Evolutionary conservation across 2,113 vertebrate species (phyloP).

Genomic region (Cheirogaleus medius): DNA sequence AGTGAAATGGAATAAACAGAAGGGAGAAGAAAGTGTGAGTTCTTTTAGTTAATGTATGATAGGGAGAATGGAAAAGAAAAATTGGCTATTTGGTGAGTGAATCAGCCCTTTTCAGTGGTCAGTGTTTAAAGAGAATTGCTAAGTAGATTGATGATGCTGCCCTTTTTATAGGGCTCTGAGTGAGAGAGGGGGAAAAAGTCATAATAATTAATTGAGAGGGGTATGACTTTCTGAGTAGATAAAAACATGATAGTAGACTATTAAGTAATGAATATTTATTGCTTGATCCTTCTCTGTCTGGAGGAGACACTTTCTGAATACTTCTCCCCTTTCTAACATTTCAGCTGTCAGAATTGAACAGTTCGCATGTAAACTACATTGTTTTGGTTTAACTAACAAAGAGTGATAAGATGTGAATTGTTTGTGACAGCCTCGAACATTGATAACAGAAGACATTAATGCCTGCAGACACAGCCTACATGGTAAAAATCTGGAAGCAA

Average conservation of each 20-base stretch:
- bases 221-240: constrained; percentile 23
- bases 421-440: constrained; percentile 80
- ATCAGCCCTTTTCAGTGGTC: neutral
- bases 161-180: neutral
- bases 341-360: constrained; percentile 56
- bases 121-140: neutral
- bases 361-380: constrained; percentile 81
- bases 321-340: constrained; percentile 37
- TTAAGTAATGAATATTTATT: constrained; percentile 65
- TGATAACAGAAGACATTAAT: constrained; percentile 85
- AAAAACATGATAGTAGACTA: constrained; percentile 34
- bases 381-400: constrained; percentile 87
- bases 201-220: neutral
- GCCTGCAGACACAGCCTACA: constrained; percentile 84
- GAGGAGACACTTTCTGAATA: constrained; percentile 38
- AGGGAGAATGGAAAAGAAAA: neutral
- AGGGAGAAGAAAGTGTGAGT: neutral
- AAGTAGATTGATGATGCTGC: neutral
- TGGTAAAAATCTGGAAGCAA: constrained; percentile 82
- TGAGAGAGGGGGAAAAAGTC: neutral
- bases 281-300: neutral
- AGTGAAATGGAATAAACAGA: neutral
- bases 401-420: constrained; percentile 83
- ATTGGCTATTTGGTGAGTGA: neutral
- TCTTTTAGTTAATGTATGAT: neutral